phyloP scores from a whole-genome alignment of 1,140 invertebrate genomes.

The Linepithema humile region DNA sequence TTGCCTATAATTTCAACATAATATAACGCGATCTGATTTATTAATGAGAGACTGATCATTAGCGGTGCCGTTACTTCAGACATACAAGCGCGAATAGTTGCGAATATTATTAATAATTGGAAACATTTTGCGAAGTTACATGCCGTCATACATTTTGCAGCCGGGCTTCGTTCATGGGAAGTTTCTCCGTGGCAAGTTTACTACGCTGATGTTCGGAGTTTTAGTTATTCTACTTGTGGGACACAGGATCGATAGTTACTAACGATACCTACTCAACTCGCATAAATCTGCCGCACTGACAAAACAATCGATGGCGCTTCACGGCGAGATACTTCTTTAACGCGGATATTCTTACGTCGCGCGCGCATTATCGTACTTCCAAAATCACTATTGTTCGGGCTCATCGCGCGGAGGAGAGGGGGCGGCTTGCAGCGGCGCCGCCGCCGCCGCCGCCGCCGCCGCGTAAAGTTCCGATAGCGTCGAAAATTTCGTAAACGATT shows the following conservation, averaged over 20 bases:
- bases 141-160: background rate
- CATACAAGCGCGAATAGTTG: background rate
- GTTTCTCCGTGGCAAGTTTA: background rate
- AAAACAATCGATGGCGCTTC: background rate
- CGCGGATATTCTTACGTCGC: conserved; percentile 6
- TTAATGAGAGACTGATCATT: background rate
- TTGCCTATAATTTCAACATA: conserved; percentile 11
- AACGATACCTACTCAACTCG: conserved; percentile 11
- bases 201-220: background rate
- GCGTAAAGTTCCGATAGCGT: conserved; percentile 35
- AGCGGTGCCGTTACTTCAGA: background rate
- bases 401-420: background rate
- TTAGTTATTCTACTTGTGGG: background rate
- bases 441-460: too few relatives aligned
- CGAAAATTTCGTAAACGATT: conserved; percentile 28
- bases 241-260: background rate
- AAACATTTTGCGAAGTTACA: background rate
- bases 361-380: conserved; percentile 29
- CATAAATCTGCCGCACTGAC: conserved; percentile 41
- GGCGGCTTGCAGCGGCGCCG: too few relatives aligned
- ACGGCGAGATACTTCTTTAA: conserved; percentile 25
- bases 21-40: conserved; percentile 21
- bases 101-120: background rate
- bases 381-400: conserved; percentile 38
- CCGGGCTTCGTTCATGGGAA: background rate